phyloP scores from a whole-genome alignment of 2,113 vertebrate genomes.

The Corapipo altera region DNA sequence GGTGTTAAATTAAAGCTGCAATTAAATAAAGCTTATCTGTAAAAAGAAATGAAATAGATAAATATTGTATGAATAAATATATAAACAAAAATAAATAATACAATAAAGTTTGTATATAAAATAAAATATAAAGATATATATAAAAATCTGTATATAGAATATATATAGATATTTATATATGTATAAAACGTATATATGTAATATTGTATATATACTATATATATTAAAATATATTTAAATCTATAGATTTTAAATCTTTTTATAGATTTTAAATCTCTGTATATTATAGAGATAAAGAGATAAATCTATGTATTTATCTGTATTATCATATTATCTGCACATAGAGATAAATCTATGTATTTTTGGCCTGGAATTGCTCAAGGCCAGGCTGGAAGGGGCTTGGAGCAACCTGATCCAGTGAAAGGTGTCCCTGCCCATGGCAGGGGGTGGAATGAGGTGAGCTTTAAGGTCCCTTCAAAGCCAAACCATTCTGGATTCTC shows the following conservation, averaged over 20 bases:
- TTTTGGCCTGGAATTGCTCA: background rate
- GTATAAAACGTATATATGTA: background rate
- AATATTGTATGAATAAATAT: background rate
- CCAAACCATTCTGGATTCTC: background rate
- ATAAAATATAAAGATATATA: background rate
- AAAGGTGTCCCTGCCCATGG: background rate
- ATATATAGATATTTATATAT: no score
- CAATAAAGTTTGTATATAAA: background rate
- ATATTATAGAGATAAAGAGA: no score
- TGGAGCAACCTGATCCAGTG: background rate
- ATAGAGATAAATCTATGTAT: no score
- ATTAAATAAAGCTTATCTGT: accelerated
- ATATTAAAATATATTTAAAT: no score
- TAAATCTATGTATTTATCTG: background rate
- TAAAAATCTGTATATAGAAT: no score
- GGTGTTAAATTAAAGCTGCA: background rate
- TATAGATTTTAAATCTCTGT: background rate
- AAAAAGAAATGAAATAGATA: background rate
- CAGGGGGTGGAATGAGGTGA: background rate
- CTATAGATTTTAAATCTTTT: background rate
- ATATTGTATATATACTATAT: no score
- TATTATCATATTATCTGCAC: no score
- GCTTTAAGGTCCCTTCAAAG: background rate
- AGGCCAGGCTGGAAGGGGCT: background rate
- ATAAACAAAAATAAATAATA: background rate